phyloP scores from a whole-genome alignment of 1,140 invertebrate genomes.

The Condylostylus longicornis region DNA sequence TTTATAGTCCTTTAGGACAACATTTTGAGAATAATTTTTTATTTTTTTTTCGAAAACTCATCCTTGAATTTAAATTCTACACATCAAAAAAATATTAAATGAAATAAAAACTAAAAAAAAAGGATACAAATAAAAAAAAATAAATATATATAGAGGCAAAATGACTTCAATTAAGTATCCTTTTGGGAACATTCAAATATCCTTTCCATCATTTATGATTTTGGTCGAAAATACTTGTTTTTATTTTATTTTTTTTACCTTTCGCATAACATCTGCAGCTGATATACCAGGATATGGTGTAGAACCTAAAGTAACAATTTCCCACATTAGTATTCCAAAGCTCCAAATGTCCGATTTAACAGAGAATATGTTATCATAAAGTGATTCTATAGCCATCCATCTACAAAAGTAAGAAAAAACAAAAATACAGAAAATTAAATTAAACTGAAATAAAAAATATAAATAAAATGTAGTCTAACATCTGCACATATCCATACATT shows the following conservation, averaged over 20 bases:
- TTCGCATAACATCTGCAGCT: slow-evolving; percentile 67
- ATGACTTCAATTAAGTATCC: not conserved
- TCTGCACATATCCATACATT: too few species aligned
- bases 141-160: not conserved
- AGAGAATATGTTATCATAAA: slow-evolving; percentile 82
- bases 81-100: too few species aligned
- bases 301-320: slow-evolving; percentile 80
- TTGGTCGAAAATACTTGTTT: too few species aligned
- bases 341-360: slow-evolving; percentile 88
- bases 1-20: too few species aligned
- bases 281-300: slow-evolving; percentile 79
- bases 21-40: too few species aligned
- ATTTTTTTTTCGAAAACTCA: too few species aligned
- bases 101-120: not conserved
- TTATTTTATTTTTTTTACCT: slow-evolving; percentile 41
- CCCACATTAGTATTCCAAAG: slow-evolving; percentile 84
- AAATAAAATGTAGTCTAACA: not conserved
- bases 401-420: slow-evolving; percentile 33
- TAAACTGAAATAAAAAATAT: not conserved
- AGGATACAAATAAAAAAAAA: not conserved
- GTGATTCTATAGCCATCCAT: slow-evolving; percentile 90
- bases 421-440: not conserved
- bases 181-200: not conserved
- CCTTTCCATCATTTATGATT: too few species aligned
- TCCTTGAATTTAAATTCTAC: too few species aligned